Evolutionary conservation across 1,140 invertebrate genomes (phyloP), one percentile per base, ranked within the genome.

Genomic region (Trichonephila clavata): DNA sequence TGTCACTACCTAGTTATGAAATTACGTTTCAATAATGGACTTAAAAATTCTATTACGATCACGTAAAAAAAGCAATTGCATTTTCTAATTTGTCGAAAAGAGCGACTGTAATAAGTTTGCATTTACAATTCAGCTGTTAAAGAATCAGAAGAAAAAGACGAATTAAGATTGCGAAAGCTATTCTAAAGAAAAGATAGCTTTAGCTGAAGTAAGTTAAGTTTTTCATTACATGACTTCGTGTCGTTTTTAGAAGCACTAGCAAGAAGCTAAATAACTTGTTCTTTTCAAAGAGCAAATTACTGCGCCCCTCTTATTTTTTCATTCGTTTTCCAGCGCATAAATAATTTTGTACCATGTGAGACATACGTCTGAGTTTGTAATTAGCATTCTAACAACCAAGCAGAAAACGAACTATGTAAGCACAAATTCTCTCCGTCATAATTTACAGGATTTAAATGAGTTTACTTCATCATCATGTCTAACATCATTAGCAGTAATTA

Each of bases 401-500:
- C 80, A 83, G 77, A 91, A 90, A 91, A 84, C 60, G 32, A 65
- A 91, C 80, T 83, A 60, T 77, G 86, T 68, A 88, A 90, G 88
- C 65, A 90, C 65, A 80, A 90, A 90, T 77, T 80, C 43, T 80
- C 65, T 57, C 27, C 77, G 80, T 91, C 90, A 91, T 91, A 91
- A 91, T 91, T 91, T 91, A 60, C 77, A 81, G 27, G 59, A 61
- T 91, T 91, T 91, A 91, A 91, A 91, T 84, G 90, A 91, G 90
- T 91, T 91, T 91, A 91, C 90, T 91, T 91, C 90, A 91, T 91
- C 90, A 91, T 84, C 77, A 91, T 63, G 90, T 91, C 90, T 91
- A 91, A 91, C 90, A 84, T 91, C 90, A 91, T 91, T 91, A 91
- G 90, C 50, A 91, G 77, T 84, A 91, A 91, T 91, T 91, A 91